phyloP scores from a whole-genome alignment of 2,113 vertebrate genomes.

The Ondatra zibethicus region DNA sequence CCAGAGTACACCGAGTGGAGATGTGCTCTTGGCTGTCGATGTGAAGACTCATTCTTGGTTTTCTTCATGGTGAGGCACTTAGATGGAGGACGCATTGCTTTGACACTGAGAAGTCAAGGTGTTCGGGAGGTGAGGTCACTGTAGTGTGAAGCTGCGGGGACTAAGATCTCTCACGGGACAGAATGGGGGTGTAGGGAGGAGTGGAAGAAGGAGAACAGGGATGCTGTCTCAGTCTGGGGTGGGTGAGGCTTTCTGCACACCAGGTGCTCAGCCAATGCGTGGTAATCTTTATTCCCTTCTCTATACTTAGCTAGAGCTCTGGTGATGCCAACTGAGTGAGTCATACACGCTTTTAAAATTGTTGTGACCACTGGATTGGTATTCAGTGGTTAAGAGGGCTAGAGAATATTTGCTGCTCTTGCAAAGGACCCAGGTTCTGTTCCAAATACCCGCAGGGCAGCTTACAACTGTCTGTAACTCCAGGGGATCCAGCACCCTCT shows the following conservation, averaged over 20 bases:
- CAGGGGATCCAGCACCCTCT: not conserved
- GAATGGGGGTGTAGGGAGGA: not conserved
- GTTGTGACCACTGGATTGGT: not conserved
- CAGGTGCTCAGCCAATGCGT: not conserved
- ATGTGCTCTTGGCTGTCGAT: not conserved
- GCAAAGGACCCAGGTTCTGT: not conserved
- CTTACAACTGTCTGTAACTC: not conserved
- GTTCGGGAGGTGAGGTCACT: not conserved
- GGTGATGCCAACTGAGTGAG: not conserved
- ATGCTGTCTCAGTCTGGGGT: rapidly evolving
- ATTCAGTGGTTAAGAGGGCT: not conserved
- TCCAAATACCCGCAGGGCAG: not conserved
- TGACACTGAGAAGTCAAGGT: not conserved
- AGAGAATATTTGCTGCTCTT: not conserved
- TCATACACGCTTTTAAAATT: not conserved
- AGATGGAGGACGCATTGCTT: not conserved
- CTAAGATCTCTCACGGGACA: not conserved
- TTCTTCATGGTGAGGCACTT: not conserved
- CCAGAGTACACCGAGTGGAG: not conserved
- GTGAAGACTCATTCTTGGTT: not conserved
- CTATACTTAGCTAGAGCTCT: not conserved
- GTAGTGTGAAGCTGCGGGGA: not conserved
- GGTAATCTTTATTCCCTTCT: not conserved
- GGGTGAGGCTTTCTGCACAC: not conserved
- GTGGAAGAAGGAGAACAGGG: not conserved